A percentile compares a stretch with the other conserved stretches of the same genome.
These are phyloP conservation scores for Nephotettix cincticeps DNA, from an alignment of 1,140 invertebrate species.

Conservation along the genomic window DNA sequence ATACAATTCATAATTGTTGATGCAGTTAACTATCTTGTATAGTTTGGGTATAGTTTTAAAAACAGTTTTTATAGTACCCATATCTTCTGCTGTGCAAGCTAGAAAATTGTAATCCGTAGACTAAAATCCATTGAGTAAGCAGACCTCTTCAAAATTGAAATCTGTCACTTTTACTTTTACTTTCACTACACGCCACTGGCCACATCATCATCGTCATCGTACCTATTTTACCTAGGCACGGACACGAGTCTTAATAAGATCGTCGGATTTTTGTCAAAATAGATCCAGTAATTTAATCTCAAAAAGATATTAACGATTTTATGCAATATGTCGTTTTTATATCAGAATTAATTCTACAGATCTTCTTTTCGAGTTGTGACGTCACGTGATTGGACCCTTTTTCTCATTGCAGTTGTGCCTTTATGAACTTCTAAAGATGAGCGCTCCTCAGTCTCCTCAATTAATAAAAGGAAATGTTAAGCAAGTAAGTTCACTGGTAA, in stretches of 20 bases:
- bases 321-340: not conserved
- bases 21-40: too few relatives aligned
- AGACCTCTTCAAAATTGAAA: slow-evolving; percentile 14
- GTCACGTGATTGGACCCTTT: slow-evolving; percentile 15
- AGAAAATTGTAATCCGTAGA: too few relatives aligned
- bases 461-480: slow-evolving; percentile 22
- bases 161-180: slow-evolving; percentile 3
- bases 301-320: not conserved
- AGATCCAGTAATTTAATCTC: not conserved
- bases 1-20: too few relatives aligned
- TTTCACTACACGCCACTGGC: not conserved
- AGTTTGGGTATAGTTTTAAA: too few relatives aligned
- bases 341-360: not conserved
- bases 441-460: not conserved
- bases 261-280: not conserved
- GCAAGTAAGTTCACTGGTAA: slow-evolving; percentile 15
- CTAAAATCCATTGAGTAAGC: not conserved
- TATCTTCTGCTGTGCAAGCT: too few relatives aligned
- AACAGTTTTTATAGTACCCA: too few relatives aligned
- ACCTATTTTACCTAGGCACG: not conserved
- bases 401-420: not conserved
- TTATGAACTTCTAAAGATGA: slow-evolving; percentile 20
- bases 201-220: slow-evolving; percentile 16
- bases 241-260: not conserved
- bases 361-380: not conserved